phyloP scores from a whole-genome alignment of 2,888 invertebrate species.

The Sturmia bella region DNA sequence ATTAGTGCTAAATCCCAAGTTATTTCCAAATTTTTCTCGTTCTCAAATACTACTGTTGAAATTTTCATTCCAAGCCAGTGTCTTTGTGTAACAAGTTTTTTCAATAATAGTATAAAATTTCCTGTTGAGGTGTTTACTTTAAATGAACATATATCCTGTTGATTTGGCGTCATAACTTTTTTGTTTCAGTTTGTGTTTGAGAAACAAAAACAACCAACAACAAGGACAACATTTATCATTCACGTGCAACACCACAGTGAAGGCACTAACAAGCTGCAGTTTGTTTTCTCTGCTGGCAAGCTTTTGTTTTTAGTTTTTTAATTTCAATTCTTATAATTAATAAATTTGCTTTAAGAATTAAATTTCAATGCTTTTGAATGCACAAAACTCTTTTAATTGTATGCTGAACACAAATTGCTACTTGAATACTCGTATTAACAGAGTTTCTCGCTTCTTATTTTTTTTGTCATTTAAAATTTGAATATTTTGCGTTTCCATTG shows the following conservation, averaged over 20 bases:
- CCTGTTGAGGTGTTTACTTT: slow-evolving; percentile 73
- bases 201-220: not conserved
- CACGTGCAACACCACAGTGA: slow-evolving; percentile 4
- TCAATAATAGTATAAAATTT: slow-evolving; percentile 75
- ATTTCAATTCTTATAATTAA: slow-evolving; percentile 2
- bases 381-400: not conserved
- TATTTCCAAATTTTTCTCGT: too few species aligned
- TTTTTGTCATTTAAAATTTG: slow-evolving; percentile 11
- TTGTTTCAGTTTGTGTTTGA: slow-evolving; percentile 18
- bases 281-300: not conserved
- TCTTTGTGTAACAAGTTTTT: slow-evolving; percentile 42
- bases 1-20: too few species aligned
- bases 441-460: not conserved
- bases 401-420: not conserved
- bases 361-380: not conserved
- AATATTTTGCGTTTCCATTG: slow-evolving; percentile 21
- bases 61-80: slow-evolving; percentile 1
- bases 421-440: not conserved
- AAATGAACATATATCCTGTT: slow-evolving; percentile 70
- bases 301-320: slow-evolving; percentile 27
- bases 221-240: slow-evolving; percentile 53
- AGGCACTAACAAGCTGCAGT: not conserved
- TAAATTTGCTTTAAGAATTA: not conserved
- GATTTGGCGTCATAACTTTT: slow-evolving; percentile 59
- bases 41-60: not conserved